These are phyloP conservation scores for Carcina quercana DNA, from an alignment of 2,888 invertebrate genomes.

Conservation along the genomic window DNA sequence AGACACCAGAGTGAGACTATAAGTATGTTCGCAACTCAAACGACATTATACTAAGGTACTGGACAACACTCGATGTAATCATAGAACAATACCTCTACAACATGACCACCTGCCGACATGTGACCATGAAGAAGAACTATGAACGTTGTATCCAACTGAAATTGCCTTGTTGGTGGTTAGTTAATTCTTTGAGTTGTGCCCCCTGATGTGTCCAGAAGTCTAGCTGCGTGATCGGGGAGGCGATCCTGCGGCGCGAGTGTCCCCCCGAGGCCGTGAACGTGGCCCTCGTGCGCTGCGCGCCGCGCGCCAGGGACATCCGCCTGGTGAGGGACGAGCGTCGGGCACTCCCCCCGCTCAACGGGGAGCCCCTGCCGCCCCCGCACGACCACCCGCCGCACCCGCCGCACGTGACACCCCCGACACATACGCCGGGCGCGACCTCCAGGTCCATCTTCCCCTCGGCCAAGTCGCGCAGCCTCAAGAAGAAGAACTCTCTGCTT, in stretches of 20 bases:
- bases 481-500: constrained; percentile 83
- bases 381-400: background rate
- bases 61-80: too few species aligned
- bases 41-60: too few species aligned
- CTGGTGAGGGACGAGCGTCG: background rate
- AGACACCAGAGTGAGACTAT: too few species aligned
- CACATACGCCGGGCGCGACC: constrained; percentile 50
- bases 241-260: constrained; percentile 44
- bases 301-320: constrained; percentile 18
- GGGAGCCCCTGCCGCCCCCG: constrained; percentile 22
- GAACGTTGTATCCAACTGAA: too few species aligned
- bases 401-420: constrained; percentile 5
- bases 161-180: too few species aligned
- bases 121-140: too few species aligned
- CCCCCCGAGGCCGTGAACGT: constrained; percentile 25
- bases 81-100: too few species aligned
- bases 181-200: too few species aligned
- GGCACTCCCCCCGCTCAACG: constrained; percentile 4
- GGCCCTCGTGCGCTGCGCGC: constrained; percentile 22
- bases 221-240: constrained; percentile 49
- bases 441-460: constrained; percentile 73
- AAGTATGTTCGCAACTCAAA: too few species aligned
- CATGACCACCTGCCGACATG: too few species aligned
- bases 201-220: too few species aligned
- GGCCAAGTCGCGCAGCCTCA: constrained; percentile 76